Evolutionary conservation across 1,140 invertebrate species (phyloP).

Genomic region (Drosophila sucinea): DNA sequence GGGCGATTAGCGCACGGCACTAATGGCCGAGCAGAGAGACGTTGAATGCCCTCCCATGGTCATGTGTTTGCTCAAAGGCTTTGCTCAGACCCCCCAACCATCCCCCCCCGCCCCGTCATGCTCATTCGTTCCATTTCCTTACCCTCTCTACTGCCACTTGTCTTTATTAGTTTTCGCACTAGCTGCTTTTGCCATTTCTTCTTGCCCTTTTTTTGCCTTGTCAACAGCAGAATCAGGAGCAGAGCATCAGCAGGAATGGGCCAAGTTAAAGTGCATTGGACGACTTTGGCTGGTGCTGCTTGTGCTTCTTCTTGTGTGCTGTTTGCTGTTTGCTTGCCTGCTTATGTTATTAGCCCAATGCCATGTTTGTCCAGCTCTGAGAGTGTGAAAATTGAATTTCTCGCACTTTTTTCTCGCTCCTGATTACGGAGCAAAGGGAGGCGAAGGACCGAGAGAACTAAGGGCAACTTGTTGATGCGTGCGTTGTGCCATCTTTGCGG

Average conservation of each 20-base stretch:
- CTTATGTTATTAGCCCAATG: slow-evolving; percentile 78
- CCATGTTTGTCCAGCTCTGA: slow-evolving; percentile 57
- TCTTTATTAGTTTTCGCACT: slow-evolving; percentile 78
- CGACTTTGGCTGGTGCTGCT: slow-evolving; percentile 31
- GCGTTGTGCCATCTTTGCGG: slow-evolving; percentile 38
- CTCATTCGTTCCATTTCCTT: not conserved
- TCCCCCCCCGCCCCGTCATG: not conserved
- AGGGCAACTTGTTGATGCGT: slow-evolving; percentile 56
- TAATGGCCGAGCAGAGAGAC: slow-evolving; percentile 53
- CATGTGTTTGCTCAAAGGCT: slow-evolving; percentile 75
- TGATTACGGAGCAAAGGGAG: slow-evolving; percentile 13
- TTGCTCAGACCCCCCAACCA: slow-evolving; percentile 24
- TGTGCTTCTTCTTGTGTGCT: not conserved
- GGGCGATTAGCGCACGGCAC: slow-evolving; percentile 77
- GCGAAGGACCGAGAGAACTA: slow-evolving; percentile 3
- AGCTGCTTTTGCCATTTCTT: slow-evolving; percentile 41
- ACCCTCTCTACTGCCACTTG: slow-evolving; percentile 58
- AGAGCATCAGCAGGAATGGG: slow-evolving; percentile 34
- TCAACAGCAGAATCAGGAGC: slow-evolving; percentile 46
- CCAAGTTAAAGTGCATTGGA: slow-evolving; percentile 53
- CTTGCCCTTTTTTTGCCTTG: slow-evolving; percentile 26
- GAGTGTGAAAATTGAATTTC: slow-evolving; percentile 64
- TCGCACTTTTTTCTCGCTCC: slow-evolving; percentile 14
- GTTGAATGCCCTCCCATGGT: slow-evolving; percentile 25
- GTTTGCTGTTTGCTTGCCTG: slow-evolving; percentile 63